Evolutionary conservation across 2,797 vertebrate species (phyloP).

Genomic region (Halcyon leucocephala): DNA sequence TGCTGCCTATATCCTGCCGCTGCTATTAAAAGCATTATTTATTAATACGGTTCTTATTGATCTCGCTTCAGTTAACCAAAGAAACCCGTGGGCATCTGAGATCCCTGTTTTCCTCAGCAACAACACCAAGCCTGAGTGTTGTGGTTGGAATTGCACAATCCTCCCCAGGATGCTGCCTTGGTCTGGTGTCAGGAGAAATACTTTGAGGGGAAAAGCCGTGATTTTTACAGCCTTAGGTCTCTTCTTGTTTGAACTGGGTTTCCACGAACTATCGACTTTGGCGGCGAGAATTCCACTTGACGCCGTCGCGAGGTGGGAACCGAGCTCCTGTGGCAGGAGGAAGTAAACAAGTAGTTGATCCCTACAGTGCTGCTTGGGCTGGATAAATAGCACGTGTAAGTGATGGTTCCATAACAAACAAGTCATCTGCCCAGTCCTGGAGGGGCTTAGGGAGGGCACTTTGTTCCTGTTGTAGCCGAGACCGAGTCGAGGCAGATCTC

Average conservation of each 20-base stretch:
- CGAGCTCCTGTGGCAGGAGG: accelerated
- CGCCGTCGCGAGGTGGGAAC: accelerated
- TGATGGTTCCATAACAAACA: not conserved
- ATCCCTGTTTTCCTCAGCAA: not conserved
- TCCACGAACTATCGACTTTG: accelerated
- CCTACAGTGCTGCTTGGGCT: not conserved
- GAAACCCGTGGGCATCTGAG: not conserved
- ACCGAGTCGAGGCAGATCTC: not conserved
- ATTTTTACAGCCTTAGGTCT: not conserved
- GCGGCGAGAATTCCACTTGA: not conserved
- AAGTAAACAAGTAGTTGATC: not conserved
- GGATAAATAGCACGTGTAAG: not conserved
- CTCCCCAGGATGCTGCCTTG: not conserved
- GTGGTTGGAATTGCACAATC: not conserved
- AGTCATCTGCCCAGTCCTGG: not conserved
- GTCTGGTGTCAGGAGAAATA: not conserved
- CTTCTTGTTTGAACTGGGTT: not conserved
- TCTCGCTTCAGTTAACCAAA: slow-evolving; percentile 34
- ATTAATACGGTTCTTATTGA: slow-evolving; percentile 61
- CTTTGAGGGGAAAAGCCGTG: not conserved
- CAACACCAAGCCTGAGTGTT: not conserved
- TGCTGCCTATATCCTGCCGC: slow-evolving; percentile 2
- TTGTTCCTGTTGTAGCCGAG: not conserved
- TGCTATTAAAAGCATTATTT: slow-evolving; percentile 43
- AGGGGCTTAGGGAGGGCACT: not conserved